A percentile compares a stretch with the other conserved stretches of the same genome.
These are phyloP conservation scores for Parascotia fuliginaria DNA, from an alignment of 2,888 invertebrate genomes.

Conservation along the genomic window DNA sequence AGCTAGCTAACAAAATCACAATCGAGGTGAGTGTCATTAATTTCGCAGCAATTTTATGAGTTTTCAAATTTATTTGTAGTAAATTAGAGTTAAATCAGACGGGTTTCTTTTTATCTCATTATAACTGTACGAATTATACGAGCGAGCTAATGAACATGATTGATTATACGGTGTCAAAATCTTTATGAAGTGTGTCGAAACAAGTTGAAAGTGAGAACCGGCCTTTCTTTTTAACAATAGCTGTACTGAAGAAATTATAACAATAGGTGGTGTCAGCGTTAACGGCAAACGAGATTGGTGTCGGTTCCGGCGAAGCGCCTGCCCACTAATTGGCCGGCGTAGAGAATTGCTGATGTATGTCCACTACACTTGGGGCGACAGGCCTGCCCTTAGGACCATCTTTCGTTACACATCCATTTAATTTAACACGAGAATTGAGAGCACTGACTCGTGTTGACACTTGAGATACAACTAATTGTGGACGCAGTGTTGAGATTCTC, in stretches of 20 bases:
- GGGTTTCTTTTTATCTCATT: not conserved
- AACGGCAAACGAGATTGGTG: constrained; percentile 57
- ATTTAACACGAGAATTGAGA: constrained; percentile 60
- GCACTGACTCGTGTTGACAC: constrained; percentile 47
- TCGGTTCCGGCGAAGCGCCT: constrained; percentile 53
- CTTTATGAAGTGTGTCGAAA: constrained; percentile 32
- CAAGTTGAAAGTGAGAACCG: constrained; percentile 34
- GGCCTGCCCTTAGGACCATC: constrained; percentile 54
- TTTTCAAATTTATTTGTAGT: constrained; percentile 26
- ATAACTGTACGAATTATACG: not conserved
- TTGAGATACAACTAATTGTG: constrained; percentile 11
- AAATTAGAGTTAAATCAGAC: constrained; percentile 17
- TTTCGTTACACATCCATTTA: constrained; percentile 67
- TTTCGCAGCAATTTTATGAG: constrained; percentile 47
- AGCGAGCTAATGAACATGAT: constrained; percentile 17
- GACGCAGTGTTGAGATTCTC: no score
- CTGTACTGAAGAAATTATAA: constrained; percentile 48
- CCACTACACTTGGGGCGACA: constrained; percentile 53
- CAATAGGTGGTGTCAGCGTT: constrained; percentile 55
- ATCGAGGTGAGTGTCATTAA: constrained; percentile 65
- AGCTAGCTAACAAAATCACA: constrained; percentile 42
- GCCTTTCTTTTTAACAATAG: constrained; percentile 52
- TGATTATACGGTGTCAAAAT: constrained; percentile 28
- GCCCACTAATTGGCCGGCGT: constrained; percentile 74
- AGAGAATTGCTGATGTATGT: constrained; percentile 76